These are phyloP conservation scores for Meda fulgida DNA, from an alignment of 2,797 vertebrate genomes.

Conservation along the genomic window DNA sequence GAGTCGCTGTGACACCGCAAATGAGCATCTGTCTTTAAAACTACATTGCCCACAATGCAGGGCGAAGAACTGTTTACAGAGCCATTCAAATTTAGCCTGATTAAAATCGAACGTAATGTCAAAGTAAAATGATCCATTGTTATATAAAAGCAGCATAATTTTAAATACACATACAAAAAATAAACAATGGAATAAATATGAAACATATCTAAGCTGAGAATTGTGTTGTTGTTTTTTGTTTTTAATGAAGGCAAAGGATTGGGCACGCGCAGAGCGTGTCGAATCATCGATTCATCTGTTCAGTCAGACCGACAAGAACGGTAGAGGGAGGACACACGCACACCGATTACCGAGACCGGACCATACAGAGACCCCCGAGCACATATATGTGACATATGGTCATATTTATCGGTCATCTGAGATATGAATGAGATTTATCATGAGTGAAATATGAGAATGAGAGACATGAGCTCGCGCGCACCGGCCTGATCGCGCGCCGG, in stretches of 20 bases:
- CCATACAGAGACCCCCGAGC: not conserved
- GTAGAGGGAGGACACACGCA: not conserved
- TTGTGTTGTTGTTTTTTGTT: not conserved
- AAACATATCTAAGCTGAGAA: not conserved
- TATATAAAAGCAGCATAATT: not conserved
- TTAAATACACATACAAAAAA: not conserved
- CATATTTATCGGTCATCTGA: not conserved
- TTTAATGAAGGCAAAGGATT: slow-evolving; percentile 14
- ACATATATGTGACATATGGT: not conserved
- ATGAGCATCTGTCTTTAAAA: not conserved
- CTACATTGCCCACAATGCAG: slow-evolving; percentile 58
- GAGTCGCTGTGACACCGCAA: slow-evolving; percentile 60
- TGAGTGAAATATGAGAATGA: slow-evolving; percentile 42
- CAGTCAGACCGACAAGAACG: slow-evolving; percentile 20
- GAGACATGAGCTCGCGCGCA: slow-evolving; percentile 37
- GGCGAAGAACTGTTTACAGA: not conserved
- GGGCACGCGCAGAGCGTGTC: slow-evolving; percentile 5
- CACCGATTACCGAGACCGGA: slow-evolving; percentile 9
- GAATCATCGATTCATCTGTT: slow-evolving; percentile 25
- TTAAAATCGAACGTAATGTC: slow-evolving; percentile 31
- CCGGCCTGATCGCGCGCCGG: slow-evolving; percentile 46
- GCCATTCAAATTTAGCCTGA: slow-evolving; percentile 31
- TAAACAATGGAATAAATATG: not conserved
- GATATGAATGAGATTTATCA: not conserved
- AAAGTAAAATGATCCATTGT: not conserved